These are phyloP conservation scores for Mystacornis crossleyi DNA, from an alignment of 2,113 vertebrate genomes.

Conservation along the genomic window DNA sequence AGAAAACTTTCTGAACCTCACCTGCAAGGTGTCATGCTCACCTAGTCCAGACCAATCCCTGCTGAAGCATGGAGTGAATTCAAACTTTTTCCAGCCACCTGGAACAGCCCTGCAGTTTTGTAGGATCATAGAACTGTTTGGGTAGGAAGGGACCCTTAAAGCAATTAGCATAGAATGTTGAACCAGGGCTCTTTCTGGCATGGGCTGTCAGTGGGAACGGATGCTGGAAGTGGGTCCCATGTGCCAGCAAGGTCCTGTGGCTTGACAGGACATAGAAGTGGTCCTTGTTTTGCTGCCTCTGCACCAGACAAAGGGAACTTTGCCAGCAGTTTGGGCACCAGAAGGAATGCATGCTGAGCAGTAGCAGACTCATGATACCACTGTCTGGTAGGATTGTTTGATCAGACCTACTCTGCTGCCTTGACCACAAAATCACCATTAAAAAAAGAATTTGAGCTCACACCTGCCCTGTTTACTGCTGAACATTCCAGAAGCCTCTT, in stretches of 20 bases:
- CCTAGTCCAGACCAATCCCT: neutral
- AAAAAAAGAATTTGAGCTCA: neutral
- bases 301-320: neutral
- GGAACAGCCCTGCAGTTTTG: neutral
- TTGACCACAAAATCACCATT: neutral
- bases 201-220: neutral
- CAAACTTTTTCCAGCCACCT: neutral
- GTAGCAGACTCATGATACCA: neutral
- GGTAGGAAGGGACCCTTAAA: neutral
- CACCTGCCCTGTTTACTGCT: neutral
- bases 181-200: neutral
- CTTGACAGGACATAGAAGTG: neutral
- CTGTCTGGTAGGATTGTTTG: neutral
- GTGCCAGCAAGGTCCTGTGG: neutral
- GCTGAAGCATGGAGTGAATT: neutral
- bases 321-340: neutral
- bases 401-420: neutral
- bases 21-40: neutral
- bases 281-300: neutral
- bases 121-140: neutral
- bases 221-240: neutral
- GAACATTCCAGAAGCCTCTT: neutral
- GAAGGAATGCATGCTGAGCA: neutral
- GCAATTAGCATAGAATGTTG: neutral
- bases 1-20: neutral